phyloP scores from a whole-genome alignment of 2,113 vertebrate species.

The Cepphus grylle region DNA sequence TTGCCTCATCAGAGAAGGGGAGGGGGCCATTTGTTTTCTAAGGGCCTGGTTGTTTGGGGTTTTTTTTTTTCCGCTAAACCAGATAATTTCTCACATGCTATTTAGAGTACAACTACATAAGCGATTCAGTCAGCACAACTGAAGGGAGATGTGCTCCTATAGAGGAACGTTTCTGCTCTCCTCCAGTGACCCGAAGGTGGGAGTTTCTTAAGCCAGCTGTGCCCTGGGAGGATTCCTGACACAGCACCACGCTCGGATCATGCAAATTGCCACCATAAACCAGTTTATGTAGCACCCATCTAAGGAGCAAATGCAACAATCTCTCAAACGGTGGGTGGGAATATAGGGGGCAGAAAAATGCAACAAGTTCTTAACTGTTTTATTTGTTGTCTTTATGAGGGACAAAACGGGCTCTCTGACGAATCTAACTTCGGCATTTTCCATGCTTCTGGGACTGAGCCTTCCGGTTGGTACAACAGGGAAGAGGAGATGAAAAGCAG shows the following conservation, averaged over 20 bases:
- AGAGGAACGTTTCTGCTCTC: background rate
- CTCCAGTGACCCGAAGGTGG: background rate
- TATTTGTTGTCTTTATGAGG: background rate
- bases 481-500: background rate
- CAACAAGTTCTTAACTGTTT: background rate
- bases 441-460: background rate
- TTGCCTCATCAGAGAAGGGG: background rate
- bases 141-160: rapidly evolving
- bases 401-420: background rate
- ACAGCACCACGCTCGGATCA: background rate
- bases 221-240: background rate
- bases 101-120: background rate
- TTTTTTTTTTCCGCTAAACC: too few relatives aligned
- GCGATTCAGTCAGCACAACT: background rate
- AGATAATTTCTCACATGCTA: background rate
- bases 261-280: background rate
- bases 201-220: background rate
- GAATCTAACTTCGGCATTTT: background rate
- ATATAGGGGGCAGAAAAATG: background rate
- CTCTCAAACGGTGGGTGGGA: background rate
- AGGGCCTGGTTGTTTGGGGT: background rate
- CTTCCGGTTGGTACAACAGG: background rate
- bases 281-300: background rate
- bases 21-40: background rate
- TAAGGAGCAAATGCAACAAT: background rate